phyloP scores from a whole-genome alignment of 1,140 invertebrate genomes.

The Andricus grossulariae region DNA sequence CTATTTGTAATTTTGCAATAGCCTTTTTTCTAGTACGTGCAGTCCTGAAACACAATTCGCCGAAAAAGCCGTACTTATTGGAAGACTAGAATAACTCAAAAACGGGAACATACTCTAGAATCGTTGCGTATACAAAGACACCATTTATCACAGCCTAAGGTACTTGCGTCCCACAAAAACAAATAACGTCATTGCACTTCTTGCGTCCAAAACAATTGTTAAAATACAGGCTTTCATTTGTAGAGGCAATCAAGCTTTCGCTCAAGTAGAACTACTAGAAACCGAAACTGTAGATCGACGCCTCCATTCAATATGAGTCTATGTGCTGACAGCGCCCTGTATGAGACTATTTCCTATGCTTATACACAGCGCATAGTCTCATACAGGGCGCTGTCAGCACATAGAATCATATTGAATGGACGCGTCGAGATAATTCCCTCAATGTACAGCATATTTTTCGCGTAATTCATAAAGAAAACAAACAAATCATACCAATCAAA shows the following conservation, averaged over 20 bases:
- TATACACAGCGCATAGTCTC: too few species aligned
- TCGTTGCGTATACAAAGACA: conserved; percentile 30
- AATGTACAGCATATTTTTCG: conserved; percentile 25
- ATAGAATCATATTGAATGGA: too few species aligned
- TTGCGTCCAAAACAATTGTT: neutral
- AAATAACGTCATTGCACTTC: conserved; percentile 35
- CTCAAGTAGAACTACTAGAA: neutral
- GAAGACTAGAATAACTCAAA: neutral
- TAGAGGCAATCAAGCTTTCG: conserved; percentile 1
- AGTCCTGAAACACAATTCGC: neutral
- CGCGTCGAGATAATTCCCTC: neutral
- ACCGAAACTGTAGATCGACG: conserved; percentile 22
- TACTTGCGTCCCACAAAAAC: conserved; percentile 37
- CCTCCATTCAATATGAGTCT: too few species aligned
- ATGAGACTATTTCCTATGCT: too few species aligned
- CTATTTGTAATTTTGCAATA: conserved; percentile 29
- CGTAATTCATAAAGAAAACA: conserved; percentile 21
- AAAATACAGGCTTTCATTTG: conserved; percentile 32
- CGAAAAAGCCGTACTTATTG: conserved; percentile 17
- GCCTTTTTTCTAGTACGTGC: conserved; percentile 19
- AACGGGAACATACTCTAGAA: conserved; percentile 17
- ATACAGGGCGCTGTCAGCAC: too few species aligned
- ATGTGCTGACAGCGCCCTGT: too few species aligned
- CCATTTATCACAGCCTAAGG: conserved; percentile 24
- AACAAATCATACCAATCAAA: conserved; percentile 7